Base-by-base conservation (phyloP, 1,140 invertebrate genomes). In the Frieseomelitta varia region DNA sequence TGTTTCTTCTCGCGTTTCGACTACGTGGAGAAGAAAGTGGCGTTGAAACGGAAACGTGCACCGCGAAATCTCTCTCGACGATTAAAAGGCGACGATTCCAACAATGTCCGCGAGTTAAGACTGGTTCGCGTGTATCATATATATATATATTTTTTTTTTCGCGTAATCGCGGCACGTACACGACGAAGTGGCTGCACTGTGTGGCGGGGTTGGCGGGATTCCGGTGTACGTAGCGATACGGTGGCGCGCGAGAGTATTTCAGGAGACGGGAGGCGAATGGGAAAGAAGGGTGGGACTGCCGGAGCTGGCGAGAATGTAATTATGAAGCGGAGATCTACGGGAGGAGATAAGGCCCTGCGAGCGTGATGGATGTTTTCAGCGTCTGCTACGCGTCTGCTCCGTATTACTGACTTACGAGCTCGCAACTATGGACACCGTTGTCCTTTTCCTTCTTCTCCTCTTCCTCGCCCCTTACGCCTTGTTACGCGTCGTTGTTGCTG, bases 331-430 rank as follows among this genome's bases (percentile, higher is more conserved):
- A 94, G 94, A 95, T 95, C 92, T 88, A 92, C 93, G 90, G 91
- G 87, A 88, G 88, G 91, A 94, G 94, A 95, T 95, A 95, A 92
- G 87, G 88, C 87, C 90, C 91, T 89, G 86, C 91, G 90, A 92
- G 90, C 90, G 93, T 95, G 94, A 95, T 95, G 94, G 94, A 95
- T 95, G 94, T 93, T 95, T 95, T 94, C 94, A 94, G 91, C 94
- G 94, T 95, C 93, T 94, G 93, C 92, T 93, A 90, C 92, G 92
- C 91, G 94, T 94, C 94, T 94, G 93, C 93, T 92, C 92, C 90
- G 93, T 93, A 94, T 94, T 94, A 94, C 93, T 91, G 92, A 91
- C 90, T 92, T 92, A 91, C 91, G 91, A 92, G 92, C 86, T 87
- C 84, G 81, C 84, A 81, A 88, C 83, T 89, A 85, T 87, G 86